phyloP scores from a whole-genome alignment of 1,140 invertebrate species.

The Uloborus diversus region DNA sequence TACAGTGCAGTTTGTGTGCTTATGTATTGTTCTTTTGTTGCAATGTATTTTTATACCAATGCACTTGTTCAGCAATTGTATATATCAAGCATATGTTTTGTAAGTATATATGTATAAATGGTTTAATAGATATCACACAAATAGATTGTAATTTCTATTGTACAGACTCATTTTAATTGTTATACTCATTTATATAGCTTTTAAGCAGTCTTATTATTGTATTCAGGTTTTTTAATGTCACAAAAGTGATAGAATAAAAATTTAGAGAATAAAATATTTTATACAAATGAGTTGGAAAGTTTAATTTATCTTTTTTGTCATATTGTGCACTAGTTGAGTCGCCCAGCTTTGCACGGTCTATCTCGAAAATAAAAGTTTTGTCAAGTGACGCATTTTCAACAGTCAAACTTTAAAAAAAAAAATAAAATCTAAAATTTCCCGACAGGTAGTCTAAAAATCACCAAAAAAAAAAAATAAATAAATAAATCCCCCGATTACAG shows the following conservation, averaged over 20 bases:
- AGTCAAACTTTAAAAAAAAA: too few relatives aligned
- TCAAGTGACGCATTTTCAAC: too few relatives aligned
- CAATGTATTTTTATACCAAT: constrained; percentile 8
- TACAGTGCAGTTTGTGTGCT: background rate
- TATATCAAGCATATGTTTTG: constrained; percentile 9
- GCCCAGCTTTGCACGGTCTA: too few relatives aligned
- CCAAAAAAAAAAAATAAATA: too few relatives aligned
- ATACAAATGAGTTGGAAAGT: background rate
- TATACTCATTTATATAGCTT: background rate
- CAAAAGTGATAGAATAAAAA: background rate
- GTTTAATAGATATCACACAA: background rate
- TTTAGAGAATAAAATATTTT: constrained; percentile 33
- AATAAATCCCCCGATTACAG: too few relatives aligned
- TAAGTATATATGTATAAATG: constrained; percentile 19
- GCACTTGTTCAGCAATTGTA: constrained; percentile 7
- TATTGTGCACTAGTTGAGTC: too few relatives aligned
- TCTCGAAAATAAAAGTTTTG: too few relatives aligned
- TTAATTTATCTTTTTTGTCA: too few relatives aligned
- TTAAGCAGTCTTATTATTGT: background rate
- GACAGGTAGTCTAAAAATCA: too few relatives aligned
- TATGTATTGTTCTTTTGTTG: background rate
- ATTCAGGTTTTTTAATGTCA: background rate
- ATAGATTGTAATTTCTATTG: background rate
- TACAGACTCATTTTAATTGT: background rate
- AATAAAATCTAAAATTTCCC: too few relatives aligned